Evolutionary conservation across 2,797 vertebrate species (phyloP), one percentile per base, ranked within the genome.

Genomic region (Spinus olivaceus): DNA sequence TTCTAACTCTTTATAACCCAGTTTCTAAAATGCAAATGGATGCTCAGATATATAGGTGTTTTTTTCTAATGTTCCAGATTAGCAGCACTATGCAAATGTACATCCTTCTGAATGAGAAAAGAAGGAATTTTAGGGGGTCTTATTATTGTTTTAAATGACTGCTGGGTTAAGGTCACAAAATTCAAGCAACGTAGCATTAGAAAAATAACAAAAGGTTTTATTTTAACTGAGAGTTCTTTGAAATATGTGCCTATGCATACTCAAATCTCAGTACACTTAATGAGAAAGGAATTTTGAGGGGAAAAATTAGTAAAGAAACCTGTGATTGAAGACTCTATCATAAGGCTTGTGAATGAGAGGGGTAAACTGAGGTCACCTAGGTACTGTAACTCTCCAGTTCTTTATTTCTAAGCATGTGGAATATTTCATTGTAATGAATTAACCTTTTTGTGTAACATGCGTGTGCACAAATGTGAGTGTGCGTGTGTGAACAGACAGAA

Each of bases 381-480:
- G 14, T 83, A 61, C 27, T 46, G 12, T 18, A 82, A 46, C 17
- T 54, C 35, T 60, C 27, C 27, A 44, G 18, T 33, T 95, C 49
- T 74, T 64, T 56, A 56, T 57, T 88, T 64, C 59, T 54, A 32
- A 94, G 13, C n/a, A 57, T 0, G 0, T 14, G 23, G 25, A 66
- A 71, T n/a, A 66, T 54, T 78, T 23, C 28, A 32, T 10, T 28
- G 28, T 12, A 41, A 30, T 50, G 7, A 70, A 61, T 23, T 49
- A 73, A 73, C 24, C 14, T 49, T 49, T 51, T 25, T 67, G 22
- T 25, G 19, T 35, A 71, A 27, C 4, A 12, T 32, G 9, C 10
- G 14, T 14, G 8, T 5, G 14, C 14, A 23, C 12, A 61, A 6
- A 2, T 0, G 0, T 27, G 17, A 30, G 11, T 4, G 30, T 10